A percentile compares a stretch with the other conserved stretches of the same genome.
Evolutionary conservation across 2,888 invertebrate species (phyloP).

Genomic region (Hydrotaea cyrtoneurina): DNA sequence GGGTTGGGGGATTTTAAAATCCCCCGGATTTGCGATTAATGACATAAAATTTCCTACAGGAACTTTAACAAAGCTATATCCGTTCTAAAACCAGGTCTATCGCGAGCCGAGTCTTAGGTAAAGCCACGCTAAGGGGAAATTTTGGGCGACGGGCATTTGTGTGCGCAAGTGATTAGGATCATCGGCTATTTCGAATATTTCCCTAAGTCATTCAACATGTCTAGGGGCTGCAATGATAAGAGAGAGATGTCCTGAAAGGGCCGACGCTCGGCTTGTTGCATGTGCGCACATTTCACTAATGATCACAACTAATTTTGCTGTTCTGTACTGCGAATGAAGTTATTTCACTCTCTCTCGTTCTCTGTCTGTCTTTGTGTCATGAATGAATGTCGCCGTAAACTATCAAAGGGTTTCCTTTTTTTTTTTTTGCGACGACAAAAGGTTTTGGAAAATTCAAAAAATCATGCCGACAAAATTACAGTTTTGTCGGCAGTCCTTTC

Average conservation of each 20-base stretch:
- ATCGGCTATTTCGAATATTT: constrained; percentile 13
- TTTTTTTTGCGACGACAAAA: neutral
- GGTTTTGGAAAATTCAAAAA: neutral
- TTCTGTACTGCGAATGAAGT: neutral
- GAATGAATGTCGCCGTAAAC: constrained; percentile 3
- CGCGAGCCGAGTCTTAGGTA: neutral
- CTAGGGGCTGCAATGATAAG: neutral
- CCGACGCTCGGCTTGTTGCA: neutral
- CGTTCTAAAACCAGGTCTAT: constrained; percentile 31
- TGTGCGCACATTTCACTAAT: neutral
- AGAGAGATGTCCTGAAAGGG: neutral
- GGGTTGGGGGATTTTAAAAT: neutral
- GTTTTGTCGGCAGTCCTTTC: neutral
- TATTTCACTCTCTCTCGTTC: neutral
- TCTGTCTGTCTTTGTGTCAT: no score
- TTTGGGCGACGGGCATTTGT: neutral
- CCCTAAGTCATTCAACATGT: constrained; percentile 38
- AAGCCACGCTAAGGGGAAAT: neutral
- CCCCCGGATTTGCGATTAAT: constrained; percentile 7
- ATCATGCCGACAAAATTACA: constrained; percentile 23
- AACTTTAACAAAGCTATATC: constrained; percentile 49
- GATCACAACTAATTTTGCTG: neutral
- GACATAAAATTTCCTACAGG: constrained; percentile 38
- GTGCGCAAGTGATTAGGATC: constrained; percentile 24
- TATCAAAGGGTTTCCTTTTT: constrained; percentile 13